phyloP scores from a whole-genome alignment of 2,113 vertebrate species.

The Pomatostomus ruficeps region DNA sequence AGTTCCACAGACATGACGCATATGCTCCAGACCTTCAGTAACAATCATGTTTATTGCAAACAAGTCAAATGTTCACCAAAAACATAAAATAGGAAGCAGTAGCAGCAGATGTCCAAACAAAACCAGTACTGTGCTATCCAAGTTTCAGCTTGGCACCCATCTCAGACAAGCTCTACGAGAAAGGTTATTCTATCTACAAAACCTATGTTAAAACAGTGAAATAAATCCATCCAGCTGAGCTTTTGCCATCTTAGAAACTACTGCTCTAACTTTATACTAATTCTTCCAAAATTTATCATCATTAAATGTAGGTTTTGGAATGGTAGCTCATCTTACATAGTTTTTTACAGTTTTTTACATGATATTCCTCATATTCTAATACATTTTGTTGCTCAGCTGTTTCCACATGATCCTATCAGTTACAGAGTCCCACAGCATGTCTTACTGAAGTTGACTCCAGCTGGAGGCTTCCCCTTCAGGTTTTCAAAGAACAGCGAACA shows the following conservation, averaged over 20 bases:
- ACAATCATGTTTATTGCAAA: slow-evolving; percentile 8
- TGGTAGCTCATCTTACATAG: background rate
- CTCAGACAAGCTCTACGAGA: background rate
- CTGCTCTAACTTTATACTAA: background rate
- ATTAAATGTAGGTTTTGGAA: background rate
- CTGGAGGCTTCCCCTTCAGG: background rate
- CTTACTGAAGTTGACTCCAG: background rate
- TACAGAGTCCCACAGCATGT: background rate
- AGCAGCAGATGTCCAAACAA: slow-evolving; percentile 43
- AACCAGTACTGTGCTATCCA: background rate
- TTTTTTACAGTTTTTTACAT: background rate
- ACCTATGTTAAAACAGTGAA: background rate
- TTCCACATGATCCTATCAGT: background rate
- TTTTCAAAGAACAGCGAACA: background rate
- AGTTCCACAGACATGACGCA: background rate
- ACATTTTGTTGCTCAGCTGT: background rate
- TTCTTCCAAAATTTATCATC: background rate
- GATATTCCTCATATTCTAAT: background rate
- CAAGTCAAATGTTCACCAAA: background rate
- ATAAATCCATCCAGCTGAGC: background rate
- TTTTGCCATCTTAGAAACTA: background rate
- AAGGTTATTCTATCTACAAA: background rate
- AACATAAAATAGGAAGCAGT: slow-evolving; percentile 22
- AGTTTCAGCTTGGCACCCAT: background rate
- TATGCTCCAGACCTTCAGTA: background rate